Evolutionary conservation across 2,888 invertebrate genomes (phyloP), one percentile per base, ranked within the genome.

Genomic region (Cetonia aurata): DNA sequence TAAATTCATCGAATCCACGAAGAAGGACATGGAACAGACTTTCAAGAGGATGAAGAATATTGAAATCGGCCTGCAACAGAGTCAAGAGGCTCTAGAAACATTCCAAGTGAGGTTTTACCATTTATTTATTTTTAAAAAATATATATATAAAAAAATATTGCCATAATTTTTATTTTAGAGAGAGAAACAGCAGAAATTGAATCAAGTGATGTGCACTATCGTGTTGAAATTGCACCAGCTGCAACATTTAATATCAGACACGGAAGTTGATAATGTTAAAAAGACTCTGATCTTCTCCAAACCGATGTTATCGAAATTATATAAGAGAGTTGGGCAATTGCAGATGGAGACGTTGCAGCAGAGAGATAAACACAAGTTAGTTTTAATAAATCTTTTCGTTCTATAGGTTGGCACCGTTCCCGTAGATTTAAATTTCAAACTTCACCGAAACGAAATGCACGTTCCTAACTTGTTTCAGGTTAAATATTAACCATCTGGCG

Each of bases 171-270:
- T 33, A 72, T 79, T 83, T 13, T 77, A 94, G 92, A 86, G 88
- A 78, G 89, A 91, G 81, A 90, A 93, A 83, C 96, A 96, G 83
- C 87, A 87, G 71, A 88, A 91, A 80, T 83, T 96, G 80, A 96
- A 96, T 79, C 90, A 94, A 69, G 89, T 96, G 1, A 89, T 92
- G 62, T 87, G 90, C 70, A 88, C 91, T 2, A 88, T 93, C 0
- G 84, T 93, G 6, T 79, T 95, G 19, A 89, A 89, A 41, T 88
- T 93, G 78, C 88, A 91, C 80, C 94, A 94, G 80, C 85, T 94
- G 19, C 88, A 89, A 78, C 86, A 88, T 77, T 85, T 88, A 52
- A 84, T 88, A 4, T 73, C 76, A 6, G 76, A 80, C n/a, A 74
- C 76, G 6, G 75, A 77, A 65, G 75, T 74, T 0, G 85, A 85